Conservation (phyloP, 2,888 invertebrate species). For the Cephalotes varians region DNA sequence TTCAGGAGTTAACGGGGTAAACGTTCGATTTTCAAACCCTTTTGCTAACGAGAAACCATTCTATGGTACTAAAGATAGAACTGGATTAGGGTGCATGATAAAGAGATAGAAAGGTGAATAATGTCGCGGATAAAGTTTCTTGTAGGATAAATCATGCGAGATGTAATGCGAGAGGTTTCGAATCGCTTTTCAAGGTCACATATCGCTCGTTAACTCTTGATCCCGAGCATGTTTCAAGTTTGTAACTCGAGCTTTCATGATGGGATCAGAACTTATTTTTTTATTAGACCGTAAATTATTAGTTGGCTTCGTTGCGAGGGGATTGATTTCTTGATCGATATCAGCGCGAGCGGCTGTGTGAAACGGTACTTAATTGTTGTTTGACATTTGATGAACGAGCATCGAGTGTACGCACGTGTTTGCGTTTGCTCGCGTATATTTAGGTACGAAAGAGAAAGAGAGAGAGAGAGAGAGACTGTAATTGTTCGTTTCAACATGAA, state of each 20-base stretch:
- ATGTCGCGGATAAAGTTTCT: constrained; percentile 8
- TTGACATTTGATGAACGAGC: not conserved
- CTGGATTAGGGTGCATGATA: not conserved
- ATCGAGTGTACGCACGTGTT: not conserved
- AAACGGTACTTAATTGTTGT: constrained; percentile 66
- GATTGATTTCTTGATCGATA: constrained; percentile 53
- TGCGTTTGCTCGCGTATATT: constrained; percentile 12
- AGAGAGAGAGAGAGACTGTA: too few species aligned
- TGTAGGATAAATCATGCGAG: not conserved
- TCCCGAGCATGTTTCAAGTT: not conserved
- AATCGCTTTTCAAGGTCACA: constrained; percentile 4
- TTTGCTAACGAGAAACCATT: not conserved
- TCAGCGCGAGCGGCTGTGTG: constrained; percentile 17
- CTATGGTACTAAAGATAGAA: constrained; percentile 17
- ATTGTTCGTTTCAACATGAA: not conserved
- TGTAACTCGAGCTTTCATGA: not conserved
- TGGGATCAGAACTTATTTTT: constrained; percentile 22
- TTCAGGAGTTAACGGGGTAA: not conserved
- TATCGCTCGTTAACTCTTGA: constrained; percentile 17
- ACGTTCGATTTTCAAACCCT: not conserved
- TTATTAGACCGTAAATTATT: constrained; percentile 21
- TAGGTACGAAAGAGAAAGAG: not conserved
- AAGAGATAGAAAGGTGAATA: not conserved
- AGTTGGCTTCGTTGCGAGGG: constrained; percentile 38
- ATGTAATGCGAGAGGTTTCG: constrained; percentile 11